These are phyloP conservation scores for Notiomystis cincta DNA, from an alignment of 2,113 vertebrate genomes.

Conservation along the genomic window DNA sequence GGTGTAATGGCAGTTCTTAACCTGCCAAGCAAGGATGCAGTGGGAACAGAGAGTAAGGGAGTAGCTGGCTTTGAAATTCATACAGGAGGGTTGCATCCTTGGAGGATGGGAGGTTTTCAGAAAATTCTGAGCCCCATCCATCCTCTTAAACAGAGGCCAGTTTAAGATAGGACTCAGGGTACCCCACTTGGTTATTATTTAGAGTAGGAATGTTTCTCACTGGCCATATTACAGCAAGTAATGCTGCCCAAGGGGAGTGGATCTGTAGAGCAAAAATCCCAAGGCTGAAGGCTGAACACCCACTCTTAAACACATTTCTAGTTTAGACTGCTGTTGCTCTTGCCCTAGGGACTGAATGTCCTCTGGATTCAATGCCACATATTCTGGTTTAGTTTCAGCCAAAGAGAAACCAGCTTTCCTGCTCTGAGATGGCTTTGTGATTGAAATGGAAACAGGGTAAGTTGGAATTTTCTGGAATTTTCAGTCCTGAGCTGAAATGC, in stretches of 20 bases:
- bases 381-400: not conserved
- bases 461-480: not conserved
- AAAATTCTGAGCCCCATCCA: not conserved
- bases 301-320: not conserved
- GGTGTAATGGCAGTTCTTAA: not conserved
- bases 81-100: no score
- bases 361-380: not conserved
- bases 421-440: fast-evolving
- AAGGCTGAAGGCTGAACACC: not conserved
- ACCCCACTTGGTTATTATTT: not conserved
- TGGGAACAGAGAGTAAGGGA: not conserved
- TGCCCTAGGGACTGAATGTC: fast-evolving
- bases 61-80: not conserved
- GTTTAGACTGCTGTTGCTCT: not conserved
- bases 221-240: not conserved
- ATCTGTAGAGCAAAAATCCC: not conserved
- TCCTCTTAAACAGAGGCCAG: not conserved
- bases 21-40: not conserved
- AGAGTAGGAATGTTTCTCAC: not conserved
- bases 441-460: fast-evolving
- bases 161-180: not conserved
- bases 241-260: not conserved
- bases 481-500: not conserved
- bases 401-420: not conserved
- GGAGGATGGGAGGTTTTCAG: not conserved